Evolutionary conservation across 2,797 vertebrate genomes (phyloP).

Genomic region (Sus cebifrons): DNA sequence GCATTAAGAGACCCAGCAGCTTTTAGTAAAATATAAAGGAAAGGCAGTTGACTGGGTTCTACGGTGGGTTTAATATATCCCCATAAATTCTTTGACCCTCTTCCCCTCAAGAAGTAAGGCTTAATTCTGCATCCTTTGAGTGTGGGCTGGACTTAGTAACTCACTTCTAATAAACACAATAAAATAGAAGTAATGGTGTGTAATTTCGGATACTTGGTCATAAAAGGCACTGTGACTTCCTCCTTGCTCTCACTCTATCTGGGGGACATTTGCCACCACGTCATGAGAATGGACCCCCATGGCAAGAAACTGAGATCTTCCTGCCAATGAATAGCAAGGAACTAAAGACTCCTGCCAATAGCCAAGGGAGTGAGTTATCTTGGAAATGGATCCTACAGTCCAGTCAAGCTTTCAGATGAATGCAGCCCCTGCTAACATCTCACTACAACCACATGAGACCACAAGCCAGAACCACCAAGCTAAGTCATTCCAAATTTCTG

Average conservation of each 20-base stretch:
- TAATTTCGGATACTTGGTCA: neutral
- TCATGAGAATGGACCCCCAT: neutral
- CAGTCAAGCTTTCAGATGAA: neutral
- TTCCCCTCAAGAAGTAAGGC: neutral
- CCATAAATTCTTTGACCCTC: neutral
- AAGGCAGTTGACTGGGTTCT: neutral
- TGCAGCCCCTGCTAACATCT: neutral
- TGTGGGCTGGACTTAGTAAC: neutral
- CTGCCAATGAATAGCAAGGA: neutral
- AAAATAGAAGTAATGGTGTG: neutral
- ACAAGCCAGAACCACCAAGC: neutral
- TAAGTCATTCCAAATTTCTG: slow-evolving; percentile 16
- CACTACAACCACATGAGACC: neutral
- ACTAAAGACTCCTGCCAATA: neutral
- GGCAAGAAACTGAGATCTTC: neutral
- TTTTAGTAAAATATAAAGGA: slow-evolving; percentile 13
- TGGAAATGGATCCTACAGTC: neutral
- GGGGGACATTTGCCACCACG: neutral
- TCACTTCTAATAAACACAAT: neutral
- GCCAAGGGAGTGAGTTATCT: neutral
- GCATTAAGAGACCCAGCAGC: neutral
- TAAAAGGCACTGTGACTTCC: neutral
- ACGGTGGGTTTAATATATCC: neutral
- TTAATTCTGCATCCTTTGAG: neutral
- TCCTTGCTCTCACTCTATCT: neutral